Percentiles rank a stretch among this genome's conserved stretches.
These are phyloP conservation scores for Oscheius sp. DNA, from an alignment of 2,888 invertebrate genomes.

Conservation along the genomic window DNA sequence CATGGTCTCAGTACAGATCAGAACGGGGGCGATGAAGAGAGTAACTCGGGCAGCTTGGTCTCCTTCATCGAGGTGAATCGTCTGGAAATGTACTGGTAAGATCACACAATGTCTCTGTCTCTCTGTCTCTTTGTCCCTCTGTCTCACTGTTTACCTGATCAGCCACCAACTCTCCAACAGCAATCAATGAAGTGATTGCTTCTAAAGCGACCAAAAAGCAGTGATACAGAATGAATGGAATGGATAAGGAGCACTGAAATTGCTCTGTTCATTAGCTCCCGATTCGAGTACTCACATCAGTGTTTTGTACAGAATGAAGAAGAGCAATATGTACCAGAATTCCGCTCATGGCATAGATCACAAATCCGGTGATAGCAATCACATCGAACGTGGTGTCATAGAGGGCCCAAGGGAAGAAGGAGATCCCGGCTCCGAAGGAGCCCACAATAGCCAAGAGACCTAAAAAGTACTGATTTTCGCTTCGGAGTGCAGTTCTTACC, in stretches of 20 bases:
- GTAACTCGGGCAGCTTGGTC: slow-evolving; percentile 29
- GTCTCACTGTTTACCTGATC: slow-evolving; percentile 38
- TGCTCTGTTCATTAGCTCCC: background rate
- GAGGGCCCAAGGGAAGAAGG: slow-evolving; percentile 34
- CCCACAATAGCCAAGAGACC: slow-evolving; percentile 28
- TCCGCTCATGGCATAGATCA: slow-evolving; percentile 30
- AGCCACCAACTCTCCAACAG: slow-evolving; percentile 42
- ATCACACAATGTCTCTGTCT: no score
- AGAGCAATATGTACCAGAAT: slow-evolving; percentile 23
- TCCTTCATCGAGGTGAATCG: slow-evolving; percentile 14
- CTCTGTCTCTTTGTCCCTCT: background rate
- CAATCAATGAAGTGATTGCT: slow-evolving; percentile 42
- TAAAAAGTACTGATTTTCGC: background rate
- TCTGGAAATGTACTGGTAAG: slow-evolving; percentile 5
- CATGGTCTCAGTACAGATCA: slow-evolving; percentile 14
- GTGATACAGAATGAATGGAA: slow-evolving; percentile 42
- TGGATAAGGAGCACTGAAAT: slow-evolving; percentile 38
- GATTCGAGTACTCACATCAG: slow-evolving; percentile 21
- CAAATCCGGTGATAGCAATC: slow-evolving; percentile 31
- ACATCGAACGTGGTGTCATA: slow-evolving; percentile 35
- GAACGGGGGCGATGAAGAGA: slow-evolving; percentile 22
- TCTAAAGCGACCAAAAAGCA: slow-evolving; percentile 42
- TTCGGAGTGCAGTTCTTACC: slow-evolving; percentile 10
- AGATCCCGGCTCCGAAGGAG: slow-evolving; percentile 28
- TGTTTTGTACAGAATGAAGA: slow-evolving; percentile 27